Evolutionary conservation across 2,888 invertebrate genomes (phyloP), one percentile per base, ranked within the genome.

Genomic region (Eupithecia centaureata): DNA sequence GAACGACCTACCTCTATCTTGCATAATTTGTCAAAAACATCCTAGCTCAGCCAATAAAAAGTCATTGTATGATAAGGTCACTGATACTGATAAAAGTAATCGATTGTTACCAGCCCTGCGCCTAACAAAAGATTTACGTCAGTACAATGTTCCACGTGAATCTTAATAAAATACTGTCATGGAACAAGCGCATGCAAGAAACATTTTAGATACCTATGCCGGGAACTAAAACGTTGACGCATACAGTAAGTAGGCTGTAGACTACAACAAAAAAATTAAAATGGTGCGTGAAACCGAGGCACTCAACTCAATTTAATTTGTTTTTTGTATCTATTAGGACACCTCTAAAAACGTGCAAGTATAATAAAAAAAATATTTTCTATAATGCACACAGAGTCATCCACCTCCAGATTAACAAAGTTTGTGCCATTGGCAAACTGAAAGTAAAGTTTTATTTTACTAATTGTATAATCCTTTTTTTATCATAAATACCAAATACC

Each of bases 1-100:
- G 87, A 90, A 88, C 68, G 87, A 88, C 86, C 89, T 85, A 82
- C 80, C 83, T 80, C 79, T 84, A 79, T 83, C 81, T 83, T 78
- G 73, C 76, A 80, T 79, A 82, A 85, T 81, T 79, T 73, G 75
- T 73, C 30, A 77, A 83, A 83, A 82, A 81, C 63, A 72, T 70
- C 74, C 73, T 65, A 65, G 67, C 59, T 72, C 74, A 73, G 71
- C 67, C 68, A 78, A 78, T 80, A 80, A 77, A 69, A 61, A 78
- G 81, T 81, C 81, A 82, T 81, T 83, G 86, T 78, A 79, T 83
- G 86, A 88, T 88, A 87, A 83, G 73, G 71, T 75, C 71, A 75
- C 64, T 56, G 65, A 52, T 70, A 52, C 64, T 70, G 80, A 79
- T 81, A 78, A 80, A 68, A 68, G 63, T 74, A 65, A 76, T 75